Evolutionary conservation across 2,888 invertebrate genomes (phyloP).

Genomic region (Amphipoea oculea): DNA sequence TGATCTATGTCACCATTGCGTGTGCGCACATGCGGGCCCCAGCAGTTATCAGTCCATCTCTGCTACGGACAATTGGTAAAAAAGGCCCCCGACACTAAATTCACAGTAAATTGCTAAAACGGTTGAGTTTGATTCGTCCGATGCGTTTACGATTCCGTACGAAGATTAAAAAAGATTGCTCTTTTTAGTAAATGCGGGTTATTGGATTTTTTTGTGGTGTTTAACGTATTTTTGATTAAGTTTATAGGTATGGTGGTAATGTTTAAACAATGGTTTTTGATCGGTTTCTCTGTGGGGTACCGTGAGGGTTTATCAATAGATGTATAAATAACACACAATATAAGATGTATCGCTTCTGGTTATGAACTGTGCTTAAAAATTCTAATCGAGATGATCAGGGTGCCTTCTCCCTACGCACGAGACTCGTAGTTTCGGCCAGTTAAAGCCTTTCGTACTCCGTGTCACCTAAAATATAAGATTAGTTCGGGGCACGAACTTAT

Average conservation of each 20-base stretch:
- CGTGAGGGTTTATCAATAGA: not conserved
- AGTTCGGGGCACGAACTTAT: no score
- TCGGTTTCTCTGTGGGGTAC: slow-evolving; percentile 9
- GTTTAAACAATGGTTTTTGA: slow-evolving; percentile 41
- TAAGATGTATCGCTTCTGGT: not conserved
- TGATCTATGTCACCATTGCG: slow-evolving; percentile 81
- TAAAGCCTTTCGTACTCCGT: no score
- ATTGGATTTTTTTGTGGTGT: slow-evolving; percentile 79
- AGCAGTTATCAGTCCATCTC: slow-evolving; percentile 83
- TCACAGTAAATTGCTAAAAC: slow-evolving; percentile 88
- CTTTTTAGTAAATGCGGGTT: slow-evolving; percentile 85
- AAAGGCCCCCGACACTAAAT: slow-evolving; percentile 84
- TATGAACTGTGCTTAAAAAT: slow-evolving; percentile 17
- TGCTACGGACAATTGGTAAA: slow-evolving; percentile 87
- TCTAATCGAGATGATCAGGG: not conserved
- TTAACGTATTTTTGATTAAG: slow-evolving; percentile 67
- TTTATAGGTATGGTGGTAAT: slow-evolving; percentile 62
- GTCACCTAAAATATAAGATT: no score
- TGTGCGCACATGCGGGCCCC: slow-evolving; percentile 88
- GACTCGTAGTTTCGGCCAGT: no score
- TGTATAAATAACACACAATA: not conserved
- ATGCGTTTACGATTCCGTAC: slow-evolving; percentile 83
- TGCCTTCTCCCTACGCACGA: no score
- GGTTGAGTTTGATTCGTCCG: slow-evolving; percentile 80
- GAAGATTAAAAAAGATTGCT: slow-evolving; percentile 82